Evolutionary conservation across 1,140 invertebrate genomes (phyloP), one percentile per base, ranked within the genome.

Genomic region (Brachionus rubens): DNA sequence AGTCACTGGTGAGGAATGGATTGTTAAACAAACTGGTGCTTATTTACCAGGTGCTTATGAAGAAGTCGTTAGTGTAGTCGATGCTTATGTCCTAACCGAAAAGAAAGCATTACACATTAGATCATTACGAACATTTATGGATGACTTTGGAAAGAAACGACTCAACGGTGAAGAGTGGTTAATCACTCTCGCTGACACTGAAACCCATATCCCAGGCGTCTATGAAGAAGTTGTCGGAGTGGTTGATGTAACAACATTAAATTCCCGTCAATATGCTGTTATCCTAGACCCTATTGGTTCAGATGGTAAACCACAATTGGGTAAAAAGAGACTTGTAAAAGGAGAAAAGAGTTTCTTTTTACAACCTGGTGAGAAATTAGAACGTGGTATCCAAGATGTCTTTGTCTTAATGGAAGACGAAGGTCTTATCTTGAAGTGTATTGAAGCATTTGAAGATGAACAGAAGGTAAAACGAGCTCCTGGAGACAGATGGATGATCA

Each of bases 91-190:
- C 9, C 79, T 87, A 10, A 87, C 85, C 33, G 86, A 87, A 76
- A 87, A 87, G 84, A 84, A 82, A 80, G 87, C 86, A 26, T 79
- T 87, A 3, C 85, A 86, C 75, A 81, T 87, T 79, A 78, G 81
- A 30, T 82, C 86, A 9, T 75, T 83, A n/a, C 81, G 81, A 70
- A 86, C 85, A 43, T 87, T 86, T 79, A 83, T 79, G 41, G 87
- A 87, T 82, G 82, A 84, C 52, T 85, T 83, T 79, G 82, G 81
- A 14, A 80, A 83, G 7, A 76, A 77, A 0, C 77, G 86, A n/a
- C 86, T 86, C 77, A 86, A 86, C 80, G 87, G 87, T 41, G 87
- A 87, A 78, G 86, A 87, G 78, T 87, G 87, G 86, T 76, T 87
- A 28, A 83, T 87, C 24, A 86, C 82, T 46, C 80, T 85, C 77